A percentile compares a stretch with the other conserved stretches of the same genome.
phyloP scores from a whole-genome alignment of 1,140 invertebrate species.

The Drosophila paulistorum region DNA sequence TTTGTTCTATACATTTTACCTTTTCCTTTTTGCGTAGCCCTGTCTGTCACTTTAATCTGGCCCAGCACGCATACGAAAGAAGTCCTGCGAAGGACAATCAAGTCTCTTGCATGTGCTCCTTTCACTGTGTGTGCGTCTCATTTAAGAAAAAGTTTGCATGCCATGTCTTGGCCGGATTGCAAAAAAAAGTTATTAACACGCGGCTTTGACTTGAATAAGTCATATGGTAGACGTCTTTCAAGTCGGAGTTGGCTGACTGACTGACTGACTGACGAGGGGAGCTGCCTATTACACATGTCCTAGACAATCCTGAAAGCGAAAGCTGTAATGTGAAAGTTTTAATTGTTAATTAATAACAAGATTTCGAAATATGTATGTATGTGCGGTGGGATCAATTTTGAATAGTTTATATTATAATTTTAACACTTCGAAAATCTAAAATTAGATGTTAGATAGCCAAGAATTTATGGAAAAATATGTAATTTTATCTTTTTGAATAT shows the following conservation, averaged over 20 bases:
- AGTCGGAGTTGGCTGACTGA: constrained; percentile 23
- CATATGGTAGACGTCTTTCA: constrained; percentile 56
- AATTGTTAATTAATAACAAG: neutral
- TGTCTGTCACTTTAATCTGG: constrained; percentile 78
- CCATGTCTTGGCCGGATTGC: constrained; percentile 24
- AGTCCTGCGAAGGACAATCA: constrained; percentile 61
- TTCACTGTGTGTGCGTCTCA: neutral
- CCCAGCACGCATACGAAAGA: constrained; percentile 57
- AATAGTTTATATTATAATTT: too few species aligned
- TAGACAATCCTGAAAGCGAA: constrained; percentile 41
- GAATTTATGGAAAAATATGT: too few species aligned
- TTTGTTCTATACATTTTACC: constrained; percentile 51
- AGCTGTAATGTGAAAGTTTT: constrained; percentile 35
- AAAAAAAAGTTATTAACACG: constrained; percentile 73
- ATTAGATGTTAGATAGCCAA: too few species aligned
- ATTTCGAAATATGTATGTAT: too few species aligned
- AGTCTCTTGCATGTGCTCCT: constrained; percentile 26
- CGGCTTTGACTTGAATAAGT: constrained; percentile 69
- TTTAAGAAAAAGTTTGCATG: constrained; percentile 49
- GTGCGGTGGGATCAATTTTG: too few species aligned
- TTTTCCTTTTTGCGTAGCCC: constrained; percentile 63
- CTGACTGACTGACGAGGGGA: constrained; percentile 35
- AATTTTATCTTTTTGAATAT: too few species aligned
- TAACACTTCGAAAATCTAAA: too few species aligned
- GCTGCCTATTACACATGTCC: constrained; percentile 41